Evolutionary conservation across 2,888 invertebrate genomes (phyloP).

Genomic region (Abrostola triplasia): DNA sequence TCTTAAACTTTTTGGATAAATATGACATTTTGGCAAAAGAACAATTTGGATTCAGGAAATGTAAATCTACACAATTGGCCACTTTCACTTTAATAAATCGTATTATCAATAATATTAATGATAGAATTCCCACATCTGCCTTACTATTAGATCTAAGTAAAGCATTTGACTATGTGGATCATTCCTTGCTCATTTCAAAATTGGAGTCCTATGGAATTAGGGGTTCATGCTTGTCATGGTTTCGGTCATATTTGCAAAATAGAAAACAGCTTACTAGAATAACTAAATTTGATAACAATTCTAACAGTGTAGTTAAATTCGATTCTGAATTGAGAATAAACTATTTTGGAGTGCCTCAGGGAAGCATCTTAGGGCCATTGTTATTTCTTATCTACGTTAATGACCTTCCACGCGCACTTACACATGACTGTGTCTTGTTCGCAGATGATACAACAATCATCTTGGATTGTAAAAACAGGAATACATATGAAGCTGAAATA

Average conservation of each 20-base stretch:
- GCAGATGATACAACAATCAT: constrained; percentile 20
- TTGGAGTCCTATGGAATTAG: not conserved
- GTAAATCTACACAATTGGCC: not conserved
- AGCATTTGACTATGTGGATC: constrained; percentile 3
- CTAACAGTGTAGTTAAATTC: not conserved
- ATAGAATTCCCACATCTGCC: constrained; percentile 4
- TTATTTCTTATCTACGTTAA: constrained; percentile 11
- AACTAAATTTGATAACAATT: constrained; percentile 1
- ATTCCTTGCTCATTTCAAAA: not conserved
- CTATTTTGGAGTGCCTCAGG: constrained; percentile 4
- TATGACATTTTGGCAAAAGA: constrained; percentile 4
- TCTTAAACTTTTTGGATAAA: constrained; percentile 1
- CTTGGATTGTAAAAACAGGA: not conserved
- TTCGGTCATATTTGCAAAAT: not conserved
- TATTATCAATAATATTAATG: constrained; percentile 1
- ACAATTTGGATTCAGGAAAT: not conserved
- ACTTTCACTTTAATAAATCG: not conserved
- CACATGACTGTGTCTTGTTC: constrained; percentile 14
- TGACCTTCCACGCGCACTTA: constrained; percentile 10
- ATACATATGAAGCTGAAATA: not conserved
- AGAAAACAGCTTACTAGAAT: constrained; percentile 8
- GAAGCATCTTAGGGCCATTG: not conserved
- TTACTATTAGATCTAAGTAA: constrained; percentile 1
- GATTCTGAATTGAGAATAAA: constrained; percentile 1
- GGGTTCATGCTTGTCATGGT: constrained; percentile 3